These are phyloP conservation scores for Oncorhynchus gorbuscha DNA, from an alignment of 2,113 vertebrate species.

Conservation along the genomic window DNA sequence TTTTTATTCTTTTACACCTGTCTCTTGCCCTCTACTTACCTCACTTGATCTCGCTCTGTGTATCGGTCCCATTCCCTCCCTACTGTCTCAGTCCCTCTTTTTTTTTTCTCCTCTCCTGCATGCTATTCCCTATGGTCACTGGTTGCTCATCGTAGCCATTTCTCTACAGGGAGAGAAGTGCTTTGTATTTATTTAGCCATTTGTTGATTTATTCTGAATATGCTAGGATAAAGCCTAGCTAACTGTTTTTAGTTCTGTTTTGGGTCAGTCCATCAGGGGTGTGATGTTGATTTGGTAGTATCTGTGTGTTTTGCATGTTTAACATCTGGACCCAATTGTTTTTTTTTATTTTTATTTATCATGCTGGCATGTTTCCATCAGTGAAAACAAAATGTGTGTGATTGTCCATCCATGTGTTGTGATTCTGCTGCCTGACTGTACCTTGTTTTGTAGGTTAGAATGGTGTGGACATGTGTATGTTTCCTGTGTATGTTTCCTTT, in stretches of 20 bases:
- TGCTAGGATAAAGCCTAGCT: neutral
- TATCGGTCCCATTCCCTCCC: slow-evolving; percentile 15
- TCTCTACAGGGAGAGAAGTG: no score
- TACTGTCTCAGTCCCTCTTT: neutral
- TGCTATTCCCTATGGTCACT: neutral
- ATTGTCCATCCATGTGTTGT: neutral
- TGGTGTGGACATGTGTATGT: neutral
- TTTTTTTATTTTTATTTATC: neutral
- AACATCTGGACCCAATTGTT: neutral
- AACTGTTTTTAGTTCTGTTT: neutral
- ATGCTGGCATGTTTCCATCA: slow-evolving; percentile 2
- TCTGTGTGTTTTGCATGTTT: slow-evolving; percentile 18
- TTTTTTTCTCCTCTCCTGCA: neutral
- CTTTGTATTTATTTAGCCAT: no score
- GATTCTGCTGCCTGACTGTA: no score
- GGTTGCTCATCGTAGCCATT: neutral
- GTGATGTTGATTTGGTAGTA: neutral
- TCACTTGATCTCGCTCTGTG: slow-evolving; percentile 4
- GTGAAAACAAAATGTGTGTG: neutral
- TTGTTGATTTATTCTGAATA: neutral
- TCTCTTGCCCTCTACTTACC: neutral
- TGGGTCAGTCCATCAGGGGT: neutral
- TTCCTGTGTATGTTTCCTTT: no score
- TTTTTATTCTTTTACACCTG: neutral
- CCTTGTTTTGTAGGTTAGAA: neutral